Percentiles rank a stretch among this genome's conserved stretches.
These are phyloP conservation scores for Tragulus kanchil DNA, from an alignment of 2,113 vertebrate species.

Conservation along the genomic window DNA sequence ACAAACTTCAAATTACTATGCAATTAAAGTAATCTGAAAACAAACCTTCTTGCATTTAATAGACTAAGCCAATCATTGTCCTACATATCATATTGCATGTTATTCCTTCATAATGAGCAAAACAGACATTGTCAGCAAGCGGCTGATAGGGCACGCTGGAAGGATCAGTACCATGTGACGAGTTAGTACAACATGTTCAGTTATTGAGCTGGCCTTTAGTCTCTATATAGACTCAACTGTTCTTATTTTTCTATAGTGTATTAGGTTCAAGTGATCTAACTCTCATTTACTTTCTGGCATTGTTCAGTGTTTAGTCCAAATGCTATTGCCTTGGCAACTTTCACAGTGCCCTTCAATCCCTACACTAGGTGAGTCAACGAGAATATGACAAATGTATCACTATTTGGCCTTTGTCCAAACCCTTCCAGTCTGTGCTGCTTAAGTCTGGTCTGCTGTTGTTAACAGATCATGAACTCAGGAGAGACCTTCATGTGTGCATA, in stretches of 20 bases:
- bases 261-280: neutral
- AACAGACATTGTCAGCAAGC: neutral
- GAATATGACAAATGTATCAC: constrained; percentile 66
- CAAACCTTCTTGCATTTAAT: neutral
- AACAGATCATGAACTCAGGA: constrained; percentile 67
- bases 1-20: neutral
- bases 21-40: neutral
- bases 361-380: constrained; percentile 65
- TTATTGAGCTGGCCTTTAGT: neutral
- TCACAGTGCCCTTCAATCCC: constrained; percentile 56
- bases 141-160: neutral
- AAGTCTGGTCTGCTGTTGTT: constrained; percentile 59
- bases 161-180: neutral
- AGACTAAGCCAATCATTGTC: neutral
- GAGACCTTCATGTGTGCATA: constrained; percentile 63
- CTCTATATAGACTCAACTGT: neutral
- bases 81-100: neutral
- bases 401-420: constrained; percentile 76
- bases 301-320: constrained; percentile 58
- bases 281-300: neutral
- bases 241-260: neutral
- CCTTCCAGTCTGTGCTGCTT: constrained; percentile 52
- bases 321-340: constrained; percentile 57
- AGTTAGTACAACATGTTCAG: neutral
- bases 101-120: neutral